Evolutionary conservation across 2,888 invertebrate genomes (phyloP), one percentile per base, ranked within the genome.

Genomic region (Aleiodes leptofemur): DNA sequence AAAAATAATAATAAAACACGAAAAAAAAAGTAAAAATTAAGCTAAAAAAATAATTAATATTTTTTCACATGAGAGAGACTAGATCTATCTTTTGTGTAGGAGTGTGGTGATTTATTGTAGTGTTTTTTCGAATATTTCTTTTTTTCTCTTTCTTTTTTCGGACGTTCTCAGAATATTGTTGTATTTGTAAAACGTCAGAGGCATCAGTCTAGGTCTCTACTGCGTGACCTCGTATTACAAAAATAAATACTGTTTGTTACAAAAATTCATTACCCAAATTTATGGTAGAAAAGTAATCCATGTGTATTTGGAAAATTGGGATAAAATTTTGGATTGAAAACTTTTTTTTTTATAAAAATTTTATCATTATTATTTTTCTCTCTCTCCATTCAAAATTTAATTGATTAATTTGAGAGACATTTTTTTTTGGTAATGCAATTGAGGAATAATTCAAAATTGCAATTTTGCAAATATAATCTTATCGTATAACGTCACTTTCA

Each of bases 191-290:
- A 31, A 61, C 34, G 14, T 61, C 38, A 61, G 31, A 29, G 14
- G n/a, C 68, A 51, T 68, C 68, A 68, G 66, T 66, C 66, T 66
- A 66, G 66, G 23, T 66, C 38, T 64, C 53, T 29, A 16, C 61
- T 61, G 43, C 6, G 50, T 51, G 68, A 29, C 68, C 68, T 68
- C 68, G 68, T 68, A 51, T 51, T 50, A 68, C 68, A 50, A 68
- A 68, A 68, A 68, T 68, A 68, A 68, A 68, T 68, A 68, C 48
- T 64, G n/a, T 68, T 51, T 31, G 14, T 68, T 68, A 53, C 68
- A 51, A 68, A 68, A 68, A 68, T 8, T 51, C 68, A 51, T 68
- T 51, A 53, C 51, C 50, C 53, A 51, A 13, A 59, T 59, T 59
- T 53, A 14, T 9, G 16, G 9, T 16, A 13, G 14, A 53, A 14